These are phyloP conservation scores for Bradysia coprophila DNA, from an alignment of 1,140 invertebrate species.

Conservation along the genomic window DNA sequence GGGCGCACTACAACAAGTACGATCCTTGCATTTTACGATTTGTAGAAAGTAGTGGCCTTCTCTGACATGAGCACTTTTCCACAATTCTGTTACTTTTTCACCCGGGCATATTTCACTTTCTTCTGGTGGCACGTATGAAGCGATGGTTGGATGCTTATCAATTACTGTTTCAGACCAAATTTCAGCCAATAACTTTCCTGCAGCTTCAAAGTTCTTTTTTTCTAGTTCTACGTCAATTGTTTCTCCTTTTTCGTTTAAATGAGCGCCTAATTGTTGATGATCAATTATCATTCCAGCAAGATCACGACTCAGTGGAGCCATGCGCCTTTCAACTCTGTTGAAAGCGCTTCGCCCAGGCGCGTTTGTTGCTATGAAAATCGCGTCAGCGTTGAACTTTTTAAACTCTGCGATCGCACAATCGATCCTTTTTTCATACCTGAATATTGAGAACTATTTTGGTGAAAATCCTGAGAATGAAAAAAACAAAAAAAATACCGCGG, in stretches of 20 bases:
- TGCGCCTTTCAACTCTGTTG: constrained; percentile 13
- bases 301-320: constrained; percentile 23
- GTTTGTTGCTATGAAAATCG: constrained; percentile 22
- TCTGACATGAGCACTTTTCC: no score
- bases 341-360: constrained; percentile 22
- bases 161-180: constrained; percentile 14
- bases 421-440: constrained; percentile 18
- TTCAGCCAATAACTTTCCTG: constrained; percentile 15
- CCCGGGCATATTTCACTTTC: no score
- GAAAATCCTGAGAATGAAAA: no score
- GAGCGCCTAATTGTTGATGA: constrained; percentile 21
- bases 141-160: constrained; percentile 14
- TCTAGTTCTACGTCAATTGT: constrained; percentile 20
- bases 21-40: no score
- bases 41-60: no score
- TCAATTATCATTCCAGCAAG: constrained; percentile 21
- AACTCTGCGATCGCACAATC: constrained; percentile 18
- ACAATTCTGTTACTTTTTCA: no score
- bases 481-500: no score
- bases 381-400: constrained; percentile 20
- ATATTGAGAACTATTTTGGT: no score
- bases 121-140: constrained; percentile 10
- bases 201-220: constrained; percentile 15
- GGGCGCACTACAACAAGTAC: no score
- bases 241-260: constrained; percentile 16